A percentile compares a stretch with the other conserved stretches of the same genome.
phyloP scores from a whole-genome alignment of 1,140 invertebrate species.

The Trachelipus rathkii region DNA sequence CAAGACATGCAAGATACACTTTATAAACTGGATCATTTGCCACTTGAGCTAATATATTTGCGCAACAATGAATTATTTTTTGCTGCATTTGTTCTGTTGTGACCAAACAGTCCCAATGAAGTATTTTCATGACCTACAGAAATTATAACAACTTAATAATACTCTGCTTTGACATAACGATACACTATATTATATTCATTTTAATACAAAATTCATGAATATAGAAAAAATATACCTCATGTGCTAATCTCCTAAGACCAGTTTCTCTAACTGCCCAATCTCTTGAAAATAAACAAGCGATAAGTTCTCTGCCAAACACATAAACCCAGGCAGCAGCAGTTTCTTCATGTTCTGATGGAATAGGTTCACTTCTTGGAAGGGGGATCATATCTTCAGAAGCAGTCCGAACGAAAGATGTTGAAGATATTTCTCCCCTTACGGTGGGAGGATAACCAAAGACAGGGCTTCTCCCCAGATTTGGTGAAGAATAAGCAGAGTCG shows the following conservation, averaged over 20 bases:
- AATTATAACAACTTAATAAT: neutral
- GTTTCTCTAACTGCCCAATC: slow-evolving; percentile 55
- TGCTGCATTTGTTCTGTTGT: slow-evolving; percentile 32
- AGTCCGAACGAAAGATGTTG: slow-evolving; percentile 30
- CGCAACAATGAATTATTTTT: slow-evolving; percentile 50
- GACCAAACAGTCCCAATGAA: slow-evolving; percentile 39
- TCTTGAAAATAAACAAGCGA: slow-evolving; percentile 52
- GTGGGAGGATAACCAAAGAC: slow-evolving; percentile 37
- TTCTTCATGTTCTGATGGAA: slow-evolving; percentile 50
- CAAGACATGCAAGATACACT: slow-evolving; percentile 54
- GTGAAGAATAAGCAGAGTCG: slow-evolving; percentile 36
- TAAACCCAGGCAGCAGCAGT: slow-evolving; percentile 50
- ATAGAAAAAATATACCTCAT: too few relatives aligned
- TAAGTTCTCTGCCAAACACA: slow-evolving; percentile 53
- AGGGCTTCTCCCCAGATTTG: slow-evolving; percentile 23
- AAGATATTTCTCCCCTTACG: slow-evolving; percentile 47
- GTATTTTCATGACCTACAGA: slow-evolving; percentile 39
- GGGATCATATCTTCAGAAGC: slow-evolving; percentile 41
- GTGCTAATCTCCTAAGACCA: slow-evolving; percentile 50
- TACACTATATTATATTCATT: too few relatives aligned
- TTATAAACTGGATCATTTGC: slow-evolving; percentile 55
- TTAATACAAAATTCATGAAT: too few relatives aligned
- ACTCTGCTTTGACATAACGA: neutral
- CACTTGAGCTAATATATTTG: slow-evolving; percentile 52
- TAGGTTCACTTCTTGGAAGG: slow-evolving; percentile 51